Base-by-base conservation (phyloP, 2,113 vertebrate genomes). In the Leptobrachium ailaonicum region DNA sequence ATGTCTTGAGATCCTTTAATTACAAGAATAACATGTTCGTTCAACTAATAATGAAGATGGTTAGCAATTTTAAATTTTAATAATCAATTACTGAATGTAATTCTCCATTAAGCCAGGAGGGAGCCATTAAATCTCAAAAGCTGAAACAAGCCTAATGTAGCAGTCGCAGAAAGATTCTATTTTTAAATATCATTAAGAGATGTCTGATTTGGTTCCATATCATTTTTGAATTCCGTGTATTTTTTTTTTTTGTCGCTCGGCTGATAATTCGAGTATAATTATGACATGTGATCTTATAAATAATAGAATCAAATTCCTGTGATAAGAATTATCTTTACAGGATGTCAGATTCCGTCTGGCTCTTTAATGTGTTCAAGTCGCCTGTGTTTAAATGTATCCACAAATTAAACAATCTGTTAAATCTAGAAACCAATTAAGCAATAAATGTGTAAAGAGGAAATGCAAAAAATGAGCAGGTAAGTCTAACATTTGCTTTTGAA, bases 61-160 rank as follows among this genome's bases (percentile, higher is more conserved):
- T 95, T 96, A 95, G 94, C 95, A 96, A 96, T 96, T 97, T 97
- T 94, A 95, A 95, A 94, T 96, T 99, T 98, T 98, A 97, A 97
- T 96, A 98, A 98, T 98, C 96, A 98, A 97, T 98, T 98, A 96
- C 95, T 92, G 94, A 92, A 94, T 92, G 92, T 95, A 95, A 96
- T 96, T 97, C 95, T 95, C 95, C 88, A 93, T 92, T 95, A 96
- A 96, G 95, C 95, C 96, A 95, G 94, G 93, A 94, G 93, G 95
- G 95, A 96, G 94, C 94, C 94, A 95, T 96, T 96, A 96, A 96
- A 94, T 97, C 95, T 96, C 95, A 95, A 95, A 96, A 97, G 96
- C 95, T 92, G 89, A 94, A 93, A 92, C 91, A 91, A 88, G 89
- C 88, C 88, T 90, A 89, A 91, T 93, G 91, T 90, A 92, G 92